Evolutionary conservation across 2,113 vertebrate species (phyloP).

Genomic region (Pelodiscus sinensis): DNA sequence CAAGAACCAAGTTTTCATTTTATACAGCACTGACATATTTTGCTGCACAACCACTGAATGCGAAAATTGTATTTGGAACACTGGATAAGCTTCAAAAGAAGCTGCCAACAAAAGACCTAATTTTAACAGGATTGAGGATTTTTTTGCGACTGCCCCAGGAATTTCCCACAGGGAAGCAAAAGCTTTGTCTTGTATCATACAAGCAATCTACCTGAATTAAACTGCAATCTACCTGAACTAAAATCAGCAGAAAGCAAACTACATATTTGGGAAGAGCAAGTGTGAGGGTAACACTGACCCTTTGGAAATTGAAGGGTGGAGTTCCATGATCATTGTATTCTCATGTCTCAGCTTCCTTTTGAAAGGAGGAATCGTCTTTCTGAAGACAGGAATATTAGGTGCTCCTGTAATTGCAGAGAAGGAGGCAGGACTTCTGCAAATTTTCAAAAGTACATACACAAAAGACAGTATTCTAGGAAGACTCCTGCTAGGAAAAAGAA

Average conservation of each 20-base stretch:
- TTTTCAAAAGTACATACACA: neutral
- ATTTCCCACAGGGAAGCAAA: neutral
- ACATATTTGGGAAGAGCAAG: neutral
- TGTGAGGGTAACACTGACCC: neutral
- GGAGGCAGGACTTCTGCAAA: neutral
- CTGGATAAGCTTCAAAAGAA: neutral
- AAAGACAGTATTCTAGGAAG: neutral
- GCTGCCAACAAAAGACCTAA: neutral
- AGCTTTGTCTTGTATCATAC: neutral
- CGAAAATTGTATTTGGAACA: neutral
- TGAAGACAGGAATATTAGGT: neutral
- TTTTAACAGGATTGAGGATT: slow-evolving; percentile 4
- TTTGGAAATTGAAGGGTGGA: neutral
- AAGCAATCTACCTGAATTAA: neutral
- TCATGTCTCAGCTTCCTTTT: neutral
- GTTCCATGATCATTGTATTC: neutral
- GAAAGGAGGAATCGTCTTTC: neutral
- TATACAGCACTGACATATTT: neutral
- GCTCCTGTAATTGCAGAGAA: neutral
- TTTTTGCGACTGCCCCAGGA: neutral
- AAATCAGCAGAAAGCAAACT: neutral
- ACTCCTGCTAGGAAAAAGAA: neutral
- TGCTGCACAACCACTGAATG: neutral
- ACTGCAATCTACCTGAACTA: neutral
- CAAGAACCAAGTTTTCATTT: neutral